Percentiles rank a stretch among this genome's conserved stretches.
These are phyloP conservation scores for Leptura quadrifasciata DNA, from an alignment of 2,888 invertebrate genomes.

Conservation along the genomic window DNA sequence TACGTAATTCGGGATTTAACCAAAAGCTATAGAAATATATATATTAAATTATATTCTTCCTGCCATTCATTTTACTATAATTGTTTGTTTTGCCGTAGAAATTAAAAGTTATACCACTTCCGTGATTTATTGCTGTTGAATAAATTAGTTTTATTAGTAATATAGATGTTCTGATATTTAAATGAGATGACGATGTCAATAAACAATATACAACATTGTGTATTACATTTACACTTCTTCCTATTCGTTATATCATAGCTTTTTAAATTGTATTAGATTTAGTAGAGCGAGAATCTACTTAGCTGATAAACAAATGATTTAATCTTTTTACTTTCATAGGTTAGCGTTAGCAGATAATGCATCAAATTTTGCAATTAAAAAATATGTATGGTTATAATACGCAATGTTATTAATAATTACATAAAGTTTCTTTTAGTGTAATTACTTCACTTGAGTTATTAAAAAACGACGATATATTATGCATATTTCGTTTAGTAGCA, in stretches of 20 bases:
- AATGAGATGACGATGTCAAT: neutral
- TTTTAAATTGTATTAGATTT: slow-evolving; percentile 15
- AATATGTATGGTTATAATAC: slow-evolving; percentile 6
- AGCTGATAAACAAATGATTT: slow-evolving; percentile 11
- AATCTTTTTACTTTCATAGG: slow-evolving; percentile 28
- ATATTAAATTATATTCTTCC: neutral
- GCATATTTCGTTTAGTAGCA: no score
- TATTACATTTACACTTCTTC: neutral
- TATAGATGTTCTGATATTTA: neutral
- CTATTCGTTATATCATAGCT: slow-evolving; percentile 18
- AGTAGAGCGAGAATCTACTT: slow-evolving; percentile 31
- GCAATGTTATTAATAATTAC: slow-evolving; percentile 12
- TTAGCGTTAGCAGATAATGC: slow-evolving; percentile 3
- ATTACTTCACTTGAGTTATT: slow-evolving; percentile 10
- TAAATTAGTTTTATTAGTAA: neutral
- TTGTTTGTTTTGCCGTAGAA: neutral
- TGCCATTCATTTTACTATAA: neutral
- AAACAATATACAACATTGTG: neutral
- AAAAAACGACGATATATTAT: neutral
- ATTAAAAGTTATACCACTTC: neutral
- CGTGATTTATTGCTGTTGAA: neutral
- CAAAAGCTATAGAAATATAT: neutral
- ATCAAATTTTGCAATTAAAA: slow-evolving; percentile 33
- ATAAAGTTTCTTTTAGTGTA: slow-evolving; percentile 25
- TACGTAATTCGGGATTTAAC: neutral